Evolutionary conservation across 2,888 invertebrate genomes (phyloP).

Genomic region (Drosophila formosana): DNA sequence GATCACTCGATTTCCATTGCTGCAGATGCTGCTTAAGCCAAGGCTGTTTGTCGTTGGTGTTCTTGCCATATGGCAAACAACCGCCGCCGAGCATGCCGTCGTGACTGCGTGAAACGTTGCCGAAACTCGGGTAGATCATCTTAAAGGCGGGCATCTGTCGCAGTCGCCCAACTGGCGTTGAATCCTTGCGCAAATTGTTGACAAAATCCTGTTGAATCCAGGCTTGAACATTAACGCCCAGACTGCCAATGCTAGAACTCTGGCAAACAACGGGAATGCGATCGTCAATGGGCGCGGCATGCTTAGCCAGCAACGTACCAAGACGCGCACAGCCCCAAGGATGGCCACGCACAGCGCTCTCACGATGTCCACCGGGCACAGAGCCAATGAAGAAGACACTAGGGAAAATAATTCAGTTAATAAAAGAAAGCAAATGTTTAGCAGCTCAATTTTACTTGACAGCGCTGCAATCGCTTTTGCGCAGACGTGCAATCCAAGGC

Average conservation of each 20-base stretch:
- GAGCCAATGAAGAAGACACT: constrained; percentile 95
- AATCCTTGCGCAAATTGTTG: constrained; percentile 87
- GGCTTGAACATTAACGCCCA: constrained; percentile 89
- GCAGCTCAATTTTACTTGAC: constrained; percentile 89
- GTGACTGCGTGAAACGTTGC: constrained; percentile 94
- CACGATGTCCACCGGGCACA: constrained; percentile 92
- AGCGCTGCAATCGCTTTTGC: constrained; percentile 92
- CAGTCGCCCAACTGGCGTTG: constrained; percentile 85
- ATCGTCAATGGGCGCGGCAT: constrained; percentile 87
- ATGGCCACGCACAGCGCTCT: constrained; percentile 84
- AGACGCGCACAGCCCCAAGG: constrained; percentile 89
- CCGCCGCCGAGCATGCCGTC: constrained; percentile 94
- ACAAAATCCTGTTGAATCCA: constrained; percentile 93
- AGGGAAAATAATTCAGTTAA: neutral
- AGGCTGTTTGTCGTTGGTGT: constrained; percentile 91
- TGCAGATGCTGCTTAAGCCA: constrained; percentile 92
- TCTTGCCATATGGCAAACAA: constrained; percentile 94
- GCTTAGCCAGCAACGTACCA: constrained; percentile 88
- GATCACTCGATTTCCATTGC: constrained; percentile 92
- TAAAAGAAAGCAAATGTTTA: neutral
- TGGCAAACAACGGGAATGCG: constrained; percentile 92
- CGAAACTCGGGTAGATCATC: constrained; percentile 91
- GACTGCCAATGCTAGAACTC: constrained; percentile 95
- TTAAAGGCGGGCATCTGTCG: constrained; percentile 87
- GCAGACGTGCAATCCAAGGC: constrained; percentile 91